Percentiles rank a stretch among this genome's conserved stretches.
Conservation (phyloP, 1,140 invertebrate species). For the Drosophila elegans region DNA sequence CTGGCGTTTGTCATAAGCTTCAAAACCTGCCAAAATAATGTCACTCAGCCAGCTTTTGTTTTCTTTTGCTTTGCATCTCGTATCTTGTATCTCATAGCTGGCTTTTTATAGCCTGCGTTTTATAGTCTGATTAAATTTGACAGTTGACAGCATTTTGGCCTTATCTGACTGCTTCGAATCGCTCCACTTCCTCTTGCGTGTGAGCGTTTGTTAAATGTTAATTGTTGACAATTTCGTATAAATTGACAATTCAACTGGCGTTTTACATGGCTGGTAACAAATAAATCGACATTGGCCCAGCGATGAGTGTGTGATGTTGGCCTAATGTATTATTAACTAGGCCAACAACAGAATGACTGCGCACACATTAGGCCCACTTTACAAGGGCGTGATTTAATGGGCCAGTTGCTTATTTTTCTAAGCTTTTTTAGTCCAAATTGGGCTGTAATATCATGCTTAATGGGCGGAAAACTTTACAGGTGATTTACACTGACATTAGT, state of each 20-base stretch:
- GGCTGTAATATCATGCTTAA: conserved; percentile 34
- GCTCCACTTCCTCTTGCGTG: conserved; percentile 33
- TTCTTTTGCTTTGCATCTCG: conserved; percentile 40
- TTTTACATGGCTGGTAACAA: conserved; percentile 55
- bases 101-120: conserved; percentile 55
- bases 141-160: conserved; percentile 75
- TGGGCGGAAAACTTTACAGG: conserved; percentile 49
- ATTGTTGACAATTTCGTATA: conserved; percentile 66
- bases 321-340: conserved; percentile 68
- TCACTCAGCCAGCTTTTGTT: conserved; percentile 48
- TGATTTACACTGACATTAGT: conserved; percentile 46
- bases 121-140: conserved; percentile 79
- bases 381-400: conserved; percentile 75
- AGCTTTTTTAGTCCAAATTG: conserved; percentile 10
- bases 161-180: conserved; percentile 51
- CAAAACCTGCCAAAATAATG: conserved; percentile 61
- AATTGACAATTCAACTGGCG: conserved; percentile 79
- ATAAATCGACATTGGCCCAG: conserved; percentile 38
- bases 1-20: conserved; percentile 39
- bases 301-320: conserved; percentile 51
- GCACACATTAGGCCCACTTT: conserved; percentile 52
- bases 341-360: conserved; percentile 59
- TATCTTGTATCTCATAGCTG: conserved; percentile 32
- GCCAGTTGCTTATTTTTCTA: conserved; percentile 35
- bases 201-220: conserved; percentile 50